Evolutionary conservation across 2,797 vertebrate species (phyloP).

Genomic region (Sebastolobus altivelis): DNA sequence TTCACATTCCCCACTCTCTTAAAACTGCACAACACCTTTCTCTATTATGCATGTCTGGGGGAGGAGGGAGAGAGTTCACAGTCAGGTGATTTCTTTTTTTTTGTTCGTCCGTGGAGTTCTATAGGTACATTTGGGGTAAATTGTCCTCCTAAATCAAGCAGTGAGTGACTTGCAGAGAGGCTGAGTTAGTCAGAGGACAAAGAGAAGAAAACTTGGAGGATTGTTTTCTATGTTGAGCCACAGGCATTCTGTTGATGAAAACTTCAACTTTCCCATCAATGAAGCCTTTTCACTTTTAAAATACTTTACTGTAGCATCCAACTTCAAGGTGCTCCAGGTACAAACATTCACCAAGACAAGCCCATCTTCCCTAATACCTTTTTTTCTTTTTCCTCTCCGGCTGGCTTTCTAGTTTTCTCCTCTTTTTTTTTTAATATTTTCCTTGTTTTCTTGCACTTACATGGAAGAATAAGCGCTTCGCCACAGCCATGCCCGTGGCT

Average conservation of each 20-base stretch:
- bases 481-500: conserved; percentile 51
- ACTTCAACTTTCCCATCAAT: conserved; percentile 32
- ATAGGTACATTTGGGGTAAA: conserved; percentile 17
- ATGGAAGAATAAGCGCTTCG: conserved; percentile 20
- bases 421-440: background rate
- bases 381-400: conserved; percentile 11
- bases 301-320: conserved; percentile 53
- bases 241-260: conserved; percentile 33
- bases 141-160: conserved; percentile 45
- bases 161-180: background rate
- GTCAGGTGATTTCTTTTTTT: background rate
- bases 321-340: conserved; percentile 64
- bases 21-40: background rate
- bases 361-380: conserved; percentile 35
- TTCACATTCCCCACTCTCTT: background rate
- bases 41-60: background rate
- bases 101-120: no score
- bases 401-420: conserved; percentile 16
- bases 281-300: conserved; percentile 51
- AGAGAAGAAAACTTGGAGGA: conserved; percentile 21
- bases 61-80: conserved; percentile 2
- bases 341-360: conserved; percentile 60
- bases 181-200: conserved; percentile 17
- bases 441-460: conserved; percentile 18
- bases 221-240: conserved; percentile 23